Base-by-base conservation (phyloP, 2,888 invertebrate species). In the Cerastoderma edule region DNA sequence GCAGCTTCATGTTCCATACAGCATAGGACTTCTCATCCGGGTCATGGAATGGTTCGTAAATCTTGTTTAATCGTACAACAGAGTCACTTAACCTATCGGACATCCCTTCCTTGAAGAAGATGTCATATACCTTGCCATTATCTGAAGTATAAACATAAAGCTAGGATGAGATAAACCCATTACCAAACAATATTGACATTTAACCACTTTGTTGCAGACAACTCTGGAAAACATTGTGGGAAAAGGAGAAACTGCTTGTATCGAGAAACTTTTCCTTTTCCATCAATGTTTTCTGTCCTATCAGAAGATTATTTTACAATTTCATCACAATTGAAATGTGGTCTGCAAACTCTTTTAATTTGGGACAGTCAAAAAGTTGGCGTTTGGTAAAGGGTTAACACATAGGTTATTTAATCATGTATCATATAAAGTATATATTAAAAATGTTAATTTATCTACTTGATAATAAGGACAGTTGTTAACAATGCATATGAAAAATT, bases 101-200 rank as follows among this genome's bases (percentile, higher is more conserved):
- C n/a, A 16, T 10, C 6, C 60, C 60, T 24, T 60, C 60, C n/a
- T 60, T 60, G 30, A 60, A 60, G 24, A 75, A 83, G 56, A 88
- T 85, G 68, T 87, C 87, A 66, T 86, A 87, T n/a, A 88, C 81
- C 27, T 83, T 64, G 8, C 88, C 88, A 39, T 74, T 77, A 73
- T 87, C 88, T 88, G 82, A 22, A 83, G 72, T 54, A 54, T 46
- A 39, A 67, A 48, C 27, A 39, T 5, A 32, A 4, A 28, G 54
- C 35, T 35, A 13, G 39, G 27, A 64, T 24, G 66, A 13, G 39
- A 16, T 13, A 39, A 39, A 39, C 33, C 2, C 39, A 22, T 30
- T 28, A 57, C 16, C 8, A 39, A 39, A 39, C n/a, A n/a, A n/a
- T n/a, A n/a, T n/a, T n/a, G n/a, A n/a, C n/a, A n/a, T n/a, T n/a